Evolutionary conservation across 2,113 vertebrate species (phyloP).

Genomic region (Anhinga rufa): DNA sequence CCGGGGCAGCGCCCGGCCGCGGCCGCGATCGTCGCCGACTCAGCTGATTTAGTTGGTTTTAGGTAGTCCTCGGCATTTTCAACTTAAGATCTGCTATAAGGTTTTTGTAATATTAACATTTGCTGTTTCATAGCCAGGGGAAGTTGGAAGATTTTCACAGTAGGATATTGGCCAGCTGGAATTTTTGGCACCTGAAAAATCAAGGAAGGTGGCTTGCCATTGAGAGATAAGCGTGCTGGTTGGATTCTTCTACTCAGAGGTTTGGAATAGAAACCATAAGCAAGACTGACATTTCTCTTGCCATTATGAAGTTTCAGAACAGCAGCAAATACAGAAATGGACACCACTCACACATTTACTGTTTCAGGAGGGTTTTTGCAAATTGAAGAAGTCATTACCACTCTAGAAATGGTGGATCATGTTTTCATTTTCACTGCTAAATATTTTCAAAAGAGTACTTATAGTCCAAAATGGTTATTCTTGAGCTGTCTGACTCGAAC

Average conservation of each 20-base stretch:
- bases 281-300: background rate
- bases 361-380: background rate
- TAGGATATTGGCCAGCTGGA: background rate
- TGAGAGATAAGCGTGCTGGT: background rate
- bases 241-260: background rate
- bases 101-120: background rate
- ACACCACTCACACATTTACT: background rate
- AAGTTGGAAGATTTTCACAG: background rate
- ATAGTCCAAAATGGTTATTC: background rate
- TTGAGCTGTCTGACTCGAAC: background rate
- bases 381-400: background rate
- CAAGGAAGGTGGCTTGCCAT: background rate
- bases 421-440: background rate
- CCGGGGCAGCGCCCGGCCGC: too few species aligned
- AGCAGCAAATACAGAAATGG: background rate
- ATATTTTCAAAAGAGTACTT: background rate
- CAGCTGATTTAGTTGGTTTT: background rate
- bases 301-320: background rate
- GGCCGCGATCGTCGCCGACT: too few species aligned
- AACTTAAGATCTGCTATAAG: background rate
- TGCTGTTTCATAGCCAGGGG: background rate
- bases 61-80: background rate
- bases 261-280: background rate
- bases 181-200: constrained; percentile 6
- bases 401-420: background rate